Percentiles rank a stretch among this genome's conserved stretches.
These are phyloP conservation scores for Phalanger gymnotis DNA, from an alignment of 2,797 vertebrate species.

Conservation along the genomic window DNA sequence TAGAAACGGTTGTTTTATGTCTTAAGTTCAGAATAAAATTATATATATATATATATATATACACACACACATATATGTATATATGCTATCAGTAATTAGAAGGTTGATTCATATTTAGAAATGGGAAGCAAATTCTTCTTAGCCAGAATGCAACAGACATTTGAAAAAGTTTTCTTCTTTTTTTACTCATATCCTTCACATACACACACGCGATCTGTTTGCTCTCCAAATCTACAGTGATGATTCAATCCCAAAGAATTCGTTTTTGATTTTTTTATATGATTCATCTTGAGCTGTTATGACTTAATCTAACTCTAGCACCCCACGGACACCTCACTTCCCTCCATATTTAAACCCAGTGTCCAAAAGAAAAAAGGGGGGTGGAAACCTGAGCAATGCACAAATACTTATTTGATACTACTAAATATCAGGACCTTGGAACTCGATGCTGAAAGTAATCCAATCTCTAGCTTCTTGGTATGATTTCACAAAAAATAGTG, in stretches of 20 bases:
- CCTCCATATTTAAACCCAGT: slow-evolving; percentile 62
- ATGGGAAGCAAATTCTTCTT: slow-evolving; percentile 22
- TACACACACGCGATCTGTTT: background rate
- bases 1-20: no score
- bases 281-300: background rate
- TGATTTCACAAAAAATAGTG: slow-evolving; percentile 10
- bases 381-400: slow-evolving; percentile 40
- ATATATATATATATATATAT: background rate
- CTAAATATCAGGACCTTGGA: background rate
- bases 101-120: background rate
- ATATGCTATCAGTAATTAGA: slow-evolving; percentile 4
- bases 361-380: slow-evolving; percentile 51
- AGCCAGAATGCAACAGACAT: slow-evolving; percentile 36
- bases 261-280: background rate
- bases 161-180: background rate
- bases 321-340: slow-evolving; percentile 25
- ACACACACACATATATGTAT: background rate
- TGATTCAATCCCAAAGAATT: slow-evolving; percentile 26
- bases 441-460: slow-evolving; percentile 4
- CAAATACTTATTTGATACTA: slow-evolving; percentile 11
- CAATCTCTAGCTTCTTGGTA: background rate
- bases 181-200: background rate
- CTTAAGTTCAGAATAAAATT: no score
- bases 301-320: background rate
- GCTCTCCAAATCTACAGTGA: background rate